Percentiles rank a stretch among this genome's conserved stretches.
These are phyloP conservation scores for Cydia strobilella DNA, from an alignment of 1,140 invertebrate genomes.

Conservation along the genomic window DNA sequence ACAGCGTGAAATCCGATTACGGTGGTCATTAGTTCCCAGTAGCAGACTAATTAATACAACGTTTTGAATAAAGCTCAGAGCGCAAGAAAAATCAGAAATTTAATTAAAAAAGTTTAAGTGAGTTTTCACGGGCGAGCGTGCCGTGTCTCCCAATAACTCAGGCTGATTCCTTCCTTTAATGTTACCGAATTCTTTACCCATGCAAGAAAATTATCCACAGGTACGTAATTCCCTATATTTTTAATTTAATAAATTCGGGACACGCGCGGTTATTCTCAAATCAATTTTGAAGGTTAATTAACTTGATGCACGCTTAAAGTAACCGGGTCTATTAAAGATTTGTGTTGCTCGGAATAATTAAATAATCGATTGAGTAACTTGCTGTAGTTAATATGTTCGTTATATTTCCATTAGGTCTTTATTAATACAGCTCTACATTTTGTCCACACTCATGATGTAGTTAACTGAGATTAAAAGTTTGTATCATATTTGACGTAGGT, in stretches of 20 bases:
- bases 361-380: neutral
- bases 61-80: conserved; percentile 67
- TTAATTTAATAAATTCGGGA: conserved; percentile 39
- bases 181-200: conserved; percentile 55
- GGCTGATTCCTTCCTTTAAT: conserved; percentile 65
- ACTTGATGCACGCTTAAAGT: conserved; percentile 1
- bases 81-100: conserved; percentile 73
- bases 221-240: neutral
- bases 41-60: conserved; percentile 70
- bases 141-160: conserved; percentile 65
- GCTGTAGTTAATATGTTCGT: too few relatives aligned
- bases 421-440: too few relatives aligned
- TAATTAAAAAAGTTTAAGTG: conserved; percentile 79
- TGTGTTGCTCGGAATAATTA: neutral
- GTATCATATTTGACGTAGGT: too few relatives aligned
- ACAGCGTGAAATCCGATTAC: conserved; percentile 62
- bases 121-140: conserved; percentile 71
- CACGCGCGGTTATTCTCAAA: conserved; percentile 29
- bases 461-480: too few relatives aligned
- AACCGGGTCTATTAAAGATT: neutral
- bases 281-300: conserved; percentile 18
- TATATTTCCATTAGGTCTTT: too few relatives aligned
- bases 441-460: too few relatives aligned
- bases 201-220: conserved; percentile 47
- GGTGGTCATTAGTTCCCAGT: conserved; percentile 60